Base-by-base conservation (phyloP, 2,113 vertebrate species). In the Labeo rohita region DNA sequence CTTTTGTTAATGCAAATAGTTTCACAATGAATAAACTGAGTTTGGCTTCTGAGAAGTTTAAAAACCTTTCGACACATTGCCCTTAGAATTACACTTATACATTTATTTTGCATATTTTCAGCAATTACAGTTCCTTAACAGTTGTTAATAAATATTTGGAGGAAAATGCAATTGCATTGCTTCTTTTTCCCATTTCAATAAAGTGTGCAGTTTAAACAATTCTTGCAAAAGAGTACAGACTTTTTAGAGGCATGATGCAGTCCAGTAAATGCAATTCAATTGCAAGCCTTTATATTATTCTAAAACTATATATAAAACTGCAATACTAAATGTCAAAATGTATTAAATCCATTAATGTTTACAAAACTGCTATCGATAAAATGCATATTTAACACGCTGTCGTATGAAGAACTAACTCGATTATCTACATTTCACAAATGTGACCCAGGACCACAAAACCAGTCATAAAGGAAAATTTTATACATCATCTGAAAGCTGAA, bases 1-100 rank as follows among this genome's bases (percentile, higher is more conserved):
- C 68, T 43, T 54, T 73, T 73, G 65, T 34, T 56, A 73, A 73
- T 45, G 81, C 34, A 5, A 4, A 66, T 66, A 83, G 81, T 83
- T 83, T 83, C 81, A 56, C 66, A 72, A 72, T 83, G 81, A 83
- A 83, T 72, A 21, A 50, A 9, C 2, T 9, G 0, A 9, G 8
- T 80, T 39, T 61, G 36, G 21, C 10, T 82, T 82, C 81, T n/a
- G 28, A 36, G 66, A 54, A 83, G 6, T 50, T 6, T 18, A 18
- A 81, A 34, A 50, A 4, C 34, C 18, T 28, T 9, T 65, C 36
- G 3, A 21, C 56, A 2, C 1, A 21, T n/a, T 61, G 56, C 21
- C 21, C n/a, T 61, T 18, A 59, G 18, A 6, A 18, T 18, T 59
- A n/a, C 21, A n/a, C 21, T n/a, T 61, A 21, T 21, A 16, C 8